Conservation (phyloP, 2,797 vertebrate species). For the Sebastes kiyomatsui region DNA sequence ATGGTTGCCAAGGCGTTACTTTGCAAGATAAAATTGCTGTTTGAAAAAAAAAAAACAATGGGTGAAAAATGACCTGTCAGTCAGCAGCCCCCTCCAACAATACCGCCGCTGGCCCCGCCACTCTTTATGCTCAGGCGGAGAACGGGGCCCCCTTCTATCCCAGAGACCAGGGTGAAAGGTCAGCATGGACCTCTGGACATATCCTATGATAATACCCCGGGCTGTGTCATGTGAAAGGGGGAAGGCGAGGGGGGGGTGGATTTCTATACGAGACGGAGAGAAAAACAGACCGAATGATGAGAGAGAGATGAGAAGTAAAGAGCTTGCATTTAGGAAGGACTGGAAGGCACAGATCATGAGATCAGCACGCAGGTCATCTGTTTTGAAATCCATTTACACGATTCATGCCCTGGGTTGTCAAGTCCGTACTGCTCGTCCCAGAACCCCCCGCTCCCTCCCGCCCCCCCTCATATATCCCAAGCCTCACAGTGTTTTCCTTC, state of each 20-base stretch:
- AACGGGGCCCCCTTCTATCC: conserved; percentile 81
- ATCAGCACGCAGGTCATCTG: conserved; percentile 90
- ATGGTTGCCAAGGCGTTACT: conserved; percentile 74
- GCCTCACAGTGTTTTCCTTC: conserved; percentile 54
- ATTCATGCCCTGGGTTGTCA: conserved; percentile 77
- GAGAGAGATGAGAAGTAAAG: conserved; percentile 60
- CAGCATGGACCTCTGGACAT: conserved; percentile 90
- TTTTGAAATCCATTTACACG: conserved; percentile 87
- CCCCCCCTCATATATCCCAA: background rate
- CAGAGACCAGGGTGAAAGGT: conserved; percentile 81
- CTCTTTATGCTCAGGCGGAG: conserved; percentile 79
- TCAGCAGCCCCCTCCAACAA: conserved; percentile 77
- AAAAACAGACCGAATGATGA: conserved; percentile 58
- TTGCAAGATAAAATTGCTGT: conserved; percentile 80
- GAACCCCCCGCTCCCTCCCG: background rate
- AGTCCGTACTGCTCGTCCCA: conserved; percentile 50
- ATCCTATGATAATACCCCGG: conserved; percentile 69
- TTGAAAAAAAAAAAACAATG: conserved; percentile 76
- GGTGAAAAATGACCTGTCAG: conserved; percentile 76
- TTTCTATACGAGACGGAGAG: conserved; percentile 57
- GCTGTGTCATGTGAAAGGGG: conserved; percentile 74
- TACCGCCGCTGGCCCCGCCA: conserved; percentile 75
- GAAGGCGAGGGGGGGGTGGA: conserved; percentile 21
- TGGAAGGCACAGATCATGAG: conserved; percentile 85
- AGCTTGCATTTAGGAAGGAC: conserved; percentile 74